phyloP scores from a whole-genome alignment of 2,113 vertebrate species.

The Ceyx cyanopectus region DNA sequence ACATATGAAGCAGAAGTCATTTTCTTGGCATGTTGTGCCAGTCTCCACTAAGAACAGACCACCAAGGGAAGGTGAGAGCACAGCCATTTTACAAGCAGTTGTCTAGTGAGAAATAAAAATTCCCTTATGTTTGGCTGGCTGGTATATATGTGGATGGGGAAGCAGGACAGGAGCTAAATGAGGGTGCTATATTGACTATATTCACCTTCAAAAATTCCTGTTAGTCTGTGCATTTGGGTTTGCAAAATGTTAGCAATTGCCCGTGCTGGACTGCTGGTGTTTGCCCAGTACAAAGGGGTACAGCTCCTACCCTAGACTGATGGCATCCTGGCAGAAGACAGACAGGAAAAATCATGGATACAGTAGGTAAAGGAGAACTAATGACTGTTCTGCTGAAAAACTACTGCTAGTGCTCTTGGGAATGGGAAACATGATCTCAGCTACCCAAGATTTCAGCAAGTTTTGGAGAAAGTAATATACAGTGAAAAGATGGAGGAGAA shows the following conservation, averaged over 20 bases:
- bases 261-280: not conserved
- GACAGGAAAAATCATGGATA: not conserved
- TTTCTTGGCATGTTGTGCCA: not conserved
- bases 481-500: not conserved
- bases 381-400: not conserved
- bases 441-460: not conserved
- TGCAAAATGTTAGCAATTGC: not conserved
- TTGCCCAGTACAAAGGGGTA: not conserved
- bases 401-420: not conserved
- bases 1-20: not conserved
- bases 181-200: not conserved
- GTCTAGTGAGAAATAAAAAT: not conserved
- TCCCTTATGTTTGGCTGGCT: not conserved
- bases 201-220: not conserved
- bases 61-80: not conserved
- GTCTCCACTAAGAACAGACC: not conserved
- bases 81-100: not conserved
- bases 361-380: not conserved
- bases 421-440: not conserved
- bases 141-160: not conserved
- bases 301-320: not conserved
- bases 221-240: not conserved
- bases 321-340: not conserved
- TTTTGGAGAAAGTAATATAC: not conserved
- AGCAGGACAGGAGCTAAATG: not conserved